phyloP scores from a whole-genome alignment of 1,140 invertebrate species.

The Saccostrea cuccullata region DNA sequence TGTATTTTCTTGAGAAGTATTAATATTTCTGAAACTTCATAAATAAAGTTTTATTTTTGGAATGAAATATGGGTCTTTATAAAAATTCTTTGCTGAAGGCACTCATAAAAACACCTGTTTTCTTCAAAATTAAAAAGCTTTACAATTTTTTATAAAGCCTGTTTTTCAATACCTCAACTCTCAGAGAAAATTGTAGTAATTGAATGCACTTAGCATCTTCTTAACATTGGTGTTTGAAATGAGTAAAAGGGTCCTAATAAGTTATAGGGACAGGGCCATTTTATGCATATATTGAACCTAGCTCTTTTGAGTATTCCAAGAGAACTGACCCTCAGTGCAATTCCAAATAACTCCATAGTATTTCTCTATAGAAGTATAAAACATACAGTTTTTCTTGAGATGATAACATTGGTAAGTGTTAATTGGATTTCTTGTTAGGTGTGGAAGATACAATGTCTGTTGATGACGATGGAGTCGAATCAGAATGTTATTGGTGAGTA shows the following conservation, averaged over 20 bases:
- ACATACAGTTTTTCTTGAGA: not conserved
- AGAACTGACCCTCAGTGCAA: not conserved
- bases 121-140: not conserved
- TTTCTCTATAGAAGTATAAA: not conserved
- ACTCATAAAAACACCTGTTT: not conserved
- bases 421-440: not conserved
- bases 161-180: not conserved
- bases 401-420: not conserved
- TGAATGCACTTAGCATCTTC: not conserved
- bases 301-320: not conserved
- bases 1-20: no score
- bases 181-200: not conserved
- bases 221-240: not conserved
- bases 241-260: not conserved
- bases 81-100: no score
- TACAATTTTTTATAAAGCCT: not conserved
- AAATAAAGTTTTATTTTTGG: no score
- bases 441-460: not conserved
- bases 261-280: not conserved
- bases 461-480: not conserved
- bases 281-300: not conserved
- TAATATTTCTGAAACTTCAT: no score
- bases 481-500: constrained; percentile 21
- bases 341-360: not conserved
- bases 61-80: no score